A percentile compares a stretch with the other conserved stretches of the same genome.
Evolutionary conservation across 2,797 vertebrate species (phyloP).

Genomic region (Sparidentex hasta): DNA sequence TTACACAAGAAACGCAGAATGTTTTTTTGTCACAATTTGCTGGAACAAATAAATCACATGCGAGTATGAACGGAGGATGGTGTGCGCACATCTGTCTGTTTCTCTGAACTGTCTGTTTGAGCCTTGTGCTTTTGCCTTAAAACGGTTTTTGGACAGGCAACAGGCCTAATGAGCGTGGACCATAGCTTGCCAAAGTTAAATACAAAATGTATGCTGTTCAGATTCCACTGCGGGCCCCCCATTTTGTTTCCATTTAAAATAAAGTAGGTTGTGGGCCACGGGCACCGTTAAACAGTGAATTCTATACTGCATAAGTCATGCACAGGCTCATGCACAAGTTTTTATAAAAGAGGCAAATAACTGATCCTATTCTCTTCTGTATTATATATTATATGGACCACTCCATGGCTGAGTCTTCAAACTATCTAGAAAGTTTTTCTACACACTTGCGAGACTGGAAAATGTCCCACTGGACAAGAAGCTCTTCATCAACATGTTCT

Average conservation of each 20-base stretch:
- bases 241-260: slow-evolving; percentile 67
- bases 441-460: neutral
- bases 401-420: slow-evolving; percentile 8
- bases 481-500: neutral
- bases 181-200: slow-evolving; percentile 53
- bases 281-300: slow-evolving; percentile 31
- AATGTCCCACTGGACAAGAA: no score
- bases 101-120: slow-evolving; percentile 13
- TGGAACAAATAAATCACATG: slow-evolving; percentile 24
- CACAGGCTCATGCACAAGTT: no score
- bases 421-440: neutral
- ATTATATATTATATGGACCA: neutral
- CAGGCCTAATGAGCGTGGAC: slow-evolving; percentile 44
- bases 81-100: neutral
- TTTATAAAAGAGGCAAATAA: slow-evolving; percentile 2
- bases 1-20: neutral
- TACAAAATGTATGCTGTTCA: slow-evolving; percentile 53
- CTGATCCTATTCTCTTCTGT: slow-evolving; percentile 32
- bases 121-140: slow-evolving; percentile 34
- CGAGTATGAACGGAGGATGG: neutral
- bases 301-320: slow-evolving; percentile 35
- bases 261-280: slow-evolving; percentile 36
- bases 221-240: slow-evolving; percentile 34
- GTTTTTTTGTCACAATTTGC: slow-evolving; percentile 20
- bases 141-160: slow-evolving; percentile 42